Conservation (phyloP, 2,113 vertebrate species). For the Chrysemys picta region DNA sequence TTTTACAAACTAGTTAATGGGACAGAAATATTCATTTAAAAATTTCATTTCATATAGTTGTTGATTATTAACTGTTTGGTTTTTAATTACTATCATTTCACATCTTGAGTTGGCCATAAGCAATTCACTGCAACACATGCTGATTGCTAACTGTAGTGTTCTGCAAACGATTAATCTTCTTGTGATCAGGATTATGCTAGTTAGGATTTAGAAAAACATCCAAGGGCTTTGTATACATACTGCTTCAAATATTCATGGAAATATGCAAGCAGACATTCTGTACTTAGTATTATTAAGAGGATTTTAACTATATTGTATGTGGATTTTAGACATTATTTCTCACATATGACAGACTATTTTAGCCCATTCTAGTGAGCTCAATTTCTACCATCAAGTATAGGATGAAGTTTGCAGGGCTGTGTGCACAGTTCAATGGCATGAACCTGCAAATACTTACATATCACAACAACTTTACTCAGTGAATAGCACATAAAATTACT, state of each 20-base stretch:
- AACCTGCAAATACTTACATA: constrained; percentile 12
- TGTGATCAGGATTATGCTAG: constrained; percentile 4
- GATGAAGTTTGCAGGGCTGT: neutral
- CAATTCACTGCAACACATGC: neutral
- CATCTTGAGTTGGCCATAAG: neutral
- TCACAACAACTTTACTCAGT: neutral
- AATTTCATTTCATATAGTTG: neutral
- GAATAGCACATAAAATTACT: constrained; percentile 3
- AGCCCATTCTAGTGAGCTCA: neutral
- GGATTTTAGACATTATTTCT: constrained; percentile 44
- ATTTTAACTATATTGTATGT: constrained; percentile 30
- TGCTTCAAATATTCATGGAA: constrained; percentile 15
- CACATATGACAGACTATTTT: neutral
- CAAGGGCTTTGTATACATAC: neutral
- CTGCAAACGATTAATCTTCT: neutral
- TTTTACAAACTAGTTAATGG: neutral
- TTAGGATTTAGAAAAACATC: neutral
- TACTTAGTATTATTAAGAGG: constrained; percentile 41
- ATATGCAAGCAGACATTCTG: neutral
- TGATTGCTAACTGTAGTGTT: neutral
- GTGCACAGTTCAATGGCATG: neutral
- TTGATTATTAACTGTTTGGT: neutral
- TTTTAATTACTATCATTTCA: constrained; percentile 18
- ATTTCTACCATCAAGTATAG: constrained; percentile 15
- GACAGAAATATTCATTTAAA: neutral